These are phyloP conservation scores for Trichechus manatus DNA, from an alignment of 2,113 vertebrate genomes.

Conservation along the genomic window DNA sequence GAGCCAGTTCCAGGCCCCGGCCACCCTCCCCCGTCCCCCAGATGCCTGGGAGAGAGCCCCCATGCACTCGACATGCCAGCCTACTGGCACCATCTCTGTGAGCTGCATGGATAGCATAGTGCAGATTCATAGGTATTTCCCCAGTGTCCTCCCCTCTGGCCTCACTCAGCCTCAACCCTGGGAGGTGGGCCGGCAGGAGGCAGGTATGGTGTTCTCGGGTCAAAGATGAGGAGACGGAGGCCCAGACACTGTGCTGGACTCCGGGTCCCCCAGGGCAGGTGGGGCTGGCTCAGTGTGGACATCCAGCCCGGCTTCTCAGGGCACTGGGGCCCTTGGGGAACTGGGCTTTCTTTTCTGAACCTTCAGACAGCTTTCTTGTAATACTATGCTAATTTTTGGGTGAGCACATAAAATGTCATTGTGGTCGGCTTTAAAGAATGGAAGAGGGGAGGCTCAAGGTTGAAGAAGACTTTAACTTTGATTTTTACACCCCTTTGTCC, in stretches of 20 bases:
- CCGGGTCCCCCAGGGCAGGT: neutral
- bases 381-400: too few relatives aligned
- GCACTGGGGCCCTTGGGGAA: too few relatives aligned
- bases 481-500: neutral
- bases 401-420: rapidly evolving
- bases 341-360: neutral
- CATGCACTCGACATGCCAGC: neutral
- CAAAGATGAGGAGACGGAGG: neutral
- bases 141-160: neutral
- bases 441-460: too few relatives aligned
- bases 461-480: neutral
- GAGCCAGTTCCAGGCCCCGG: too few relatives aligned
- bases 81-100: neutral
- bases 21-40: too few relatives aligned
- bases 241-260: neutral
- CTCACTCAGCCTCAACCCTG: neutral
- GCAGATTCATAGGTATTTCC: neutral
- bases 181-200: rapidly evolving
- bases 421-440: rapidly evolving
- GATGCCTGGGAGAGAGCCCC: neutral
- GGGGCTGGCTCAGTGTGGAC: neutral
- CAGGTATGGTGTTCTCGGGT: rapidly evolving
- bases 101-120: neutral
- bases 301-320: neutral
- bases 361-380: neutral